Conservation (phyloP, 2,888 invertebrate genomes). For the Drosophila parthenogenetica region DNA sequence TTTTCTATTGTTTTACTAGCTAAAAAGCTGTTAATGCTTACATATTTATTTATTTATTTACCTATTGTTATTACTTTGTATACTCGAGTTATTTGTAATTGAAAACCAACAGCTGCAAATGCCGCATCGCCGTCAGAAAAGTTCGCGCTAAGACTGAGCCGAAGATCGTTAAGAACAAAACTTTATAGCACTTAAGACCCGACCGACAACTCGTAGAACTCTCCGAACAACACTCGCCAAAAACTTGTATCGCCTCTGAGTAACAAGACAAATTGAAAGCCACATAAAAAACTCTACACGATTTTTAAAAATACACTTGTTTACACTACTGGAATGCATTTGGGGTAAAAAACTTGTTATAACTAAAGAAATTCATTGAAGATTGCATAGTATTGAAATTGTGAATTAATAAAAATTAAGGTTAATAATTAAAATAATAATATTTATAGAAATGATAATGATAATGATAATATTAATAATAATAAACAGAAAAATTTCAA, state of each 20-base stretch:
- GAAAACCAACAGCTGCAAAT: slow-evolving; percentile 23
- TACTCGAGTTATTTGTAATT: slow-evolving; percentile 3
- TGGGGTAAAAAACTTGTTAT: not conserved
- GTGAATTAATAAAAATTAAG: too few relatives aligned
- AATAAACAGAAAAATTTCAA: not conserved
- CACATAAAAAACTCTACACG: slow-evolving; percentile 30
- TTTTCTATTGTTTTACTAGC: not conserved
- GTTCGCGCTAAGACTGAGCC: slow-evolving; percentile 60
- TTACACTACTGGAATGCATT: not conserved
- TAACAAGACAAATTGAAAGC: slow-evolving; percentile 51
- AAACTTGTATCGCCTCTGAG: slow-evolving; percentile 61
- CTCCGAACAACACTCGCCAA: slow-evolving; percentile 32
- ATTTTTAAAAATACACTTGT: slow-evolving; percentile 1
- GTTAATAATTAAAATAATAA: too few relatives aligned
- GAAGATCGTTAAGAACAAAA: slow-evolving; percentile 58
- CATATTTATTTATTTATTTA: not conserved
- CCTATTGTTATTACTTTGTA: slow-evolving; percentile 16
- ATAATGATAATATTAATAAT: not conserved
- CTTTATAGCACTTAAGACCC: slow-evolving; percentile 38
- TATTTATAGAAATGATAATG: too few relatives aligned
- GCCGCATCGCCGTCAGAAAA: slow-evolving; percentile 40
- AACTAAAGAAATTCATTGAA: not conserved
- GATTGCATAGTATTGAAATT: not conserved
- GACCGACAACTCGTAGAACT: slow-evolving; percentile 17
- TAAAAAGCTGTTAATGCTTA: not conserved